These are phyloP conservation scores for Trachemys scripta DNA, from an alignment of 2,113 vertebrate genomes.

Conservation along the genomic window DNA sequence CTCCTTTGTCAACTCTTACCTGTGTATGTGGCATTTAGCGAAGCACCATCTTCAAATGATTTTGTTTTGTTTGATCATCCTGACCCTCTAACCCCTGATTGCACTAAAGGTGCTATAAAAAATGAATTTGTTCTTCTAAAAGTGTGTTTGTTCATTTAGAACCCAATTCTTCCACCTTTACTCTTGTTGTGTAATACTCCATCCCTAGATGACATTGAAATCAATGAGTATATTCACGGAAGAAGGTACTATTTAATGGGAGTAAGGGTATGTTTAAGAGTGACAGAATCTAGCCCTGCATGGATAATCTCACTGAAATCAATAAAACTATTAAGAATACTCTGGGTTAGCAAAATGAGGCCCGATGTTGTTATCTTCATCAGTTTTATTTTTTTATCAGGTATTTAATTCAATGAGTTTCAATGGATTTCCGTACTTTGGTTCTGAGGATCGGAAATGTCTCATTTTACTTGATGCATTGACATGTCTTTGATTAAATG, in stretches of 20 bases:
- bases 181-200: no score
- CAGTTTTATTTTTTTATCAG: not conserved
- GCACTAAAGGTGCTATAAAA: no score
- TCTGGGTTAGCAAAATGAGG: not conserved
- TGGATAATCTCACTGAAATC: not conserved
- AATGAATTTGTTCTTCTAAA: no score
- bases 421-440: not conserved
- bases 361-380: not conserved
- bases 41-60: no score
- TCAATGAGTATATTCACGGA: not conserved
- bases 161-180: no score
- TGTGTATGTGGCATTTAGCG: no score
- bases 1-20: no score
- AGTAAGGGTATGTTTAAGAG: not conserved
- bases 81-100: no score
- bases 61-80: no score
- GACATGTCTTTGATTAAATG: not conserved
- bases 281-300: not conserved
- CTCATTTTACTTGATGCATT: not conserved
- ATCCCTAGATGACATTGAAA: no score
- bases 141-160: no score
- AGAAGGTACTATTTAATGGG: not conserved
- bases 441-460: not conserved
- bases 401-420: not conserved
- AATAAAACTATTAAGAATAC: not conserved